Evolutionary conservation across 2,797 vertebrate genomes (phyloP).

Genomic region (Cyclopterus lumpus): DNA sequence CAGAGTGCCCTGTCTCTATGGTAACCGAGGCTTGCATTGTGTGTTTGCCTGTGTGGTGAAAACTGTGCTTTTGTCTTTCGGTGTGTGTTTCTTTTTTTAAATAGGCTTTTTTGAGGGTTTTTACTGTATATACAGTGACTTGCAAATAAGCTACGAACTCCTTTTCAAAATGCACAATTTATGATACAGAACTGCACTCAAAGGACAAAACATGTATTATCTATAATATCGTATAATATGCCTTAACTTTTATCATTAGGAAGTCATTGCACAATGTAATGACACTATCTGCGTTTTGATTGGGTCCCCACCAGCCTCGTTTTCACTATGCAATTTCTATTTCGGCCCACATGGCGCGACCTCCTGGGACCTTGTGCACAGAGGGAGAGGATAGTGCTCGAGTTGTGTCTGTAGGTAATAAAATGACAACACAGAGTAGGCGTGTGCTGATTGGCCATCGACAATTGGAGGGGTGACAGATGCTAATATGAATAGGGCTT

Average conservation of each 20-base stretch:
- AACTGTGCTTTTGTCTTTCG: conserved; percentile 54
- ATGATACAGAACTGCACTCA: not conserved
- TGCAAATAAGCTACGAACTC: not conserved
- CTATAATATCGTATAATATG: not conserved
- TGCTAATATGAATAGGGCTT: not conserved
- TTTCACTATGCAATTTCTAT: not conserved
- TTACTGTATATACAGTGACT: not conserved
- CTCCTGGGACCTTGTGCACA: not conserved
- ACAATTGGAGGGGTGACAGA: not conserved
- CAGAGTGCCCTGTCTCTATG: conserved; percentile 82
- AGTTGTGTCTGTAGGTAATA: not conserved
- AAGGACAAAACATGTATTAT: not conserved
- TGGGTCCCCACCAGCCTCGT: not conserved
- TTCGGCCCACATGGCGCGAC: not conserved
- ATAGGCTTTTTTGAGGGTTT: conserved; percentile 13
- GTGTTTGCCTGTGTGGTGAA: conserved; percentile 35
- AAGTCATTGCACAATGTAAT: not conserved
- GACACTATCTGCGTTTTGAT: not conserved
- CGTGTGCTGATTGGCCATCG: not conserved
- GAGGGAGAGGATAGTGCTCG: not conserved
- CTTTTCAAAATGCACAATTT: not conserved
- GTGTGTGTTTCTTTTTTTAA: conserved; percentile 42
- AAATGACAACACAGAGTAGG: not conserved
- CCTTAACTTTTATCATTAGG: not conserved
- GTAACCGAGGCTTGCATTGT: conserved; percentile 73